Conservation (phyloP, 2,797 vertebrate species). For the Echiichthys vipera region DNA sequence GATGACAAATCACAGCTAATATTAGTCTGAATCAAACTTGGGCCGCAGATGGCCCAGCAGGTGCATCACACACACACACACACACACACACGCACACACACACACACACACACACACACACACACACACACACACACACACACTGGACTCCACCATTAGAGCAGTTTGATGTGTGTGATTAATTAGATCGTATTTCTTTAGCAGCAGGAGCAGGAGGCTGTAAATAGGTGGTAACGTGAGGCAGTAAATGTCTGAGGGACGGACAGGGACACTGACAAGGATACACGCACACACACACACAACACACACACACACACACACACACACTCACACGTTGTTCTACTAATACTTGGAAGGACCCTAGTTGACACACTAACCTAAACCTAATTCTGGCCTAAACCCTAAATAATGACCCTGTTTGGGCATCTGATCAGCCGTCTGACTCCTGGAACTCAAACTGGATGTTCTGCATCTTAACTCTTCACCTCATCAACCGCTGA, state of each 20-base stretch:
- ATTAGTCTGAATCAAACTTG: slow-evolving; percentile 3
- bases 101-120: slow-evolving; percentile 25
- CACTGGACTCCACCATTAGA: slow-evolving; percentile 7
- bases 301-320: background rate
- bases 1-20: slow-evolving; percentile 2
- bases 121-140: slow-evolving; percentile 27
- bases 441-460: no score
- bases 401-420: background rate
- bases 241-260: slow-evolving; percentile 47
- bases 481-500: no score
- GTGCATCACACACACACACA: slow-evolving; percentile 13
- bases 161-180: slow-evolving; percentile 46
- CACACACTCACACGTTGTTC: background rate
- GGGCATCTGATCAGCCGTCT: no score
- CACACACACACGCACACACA: slow-evolving; percentile 1
- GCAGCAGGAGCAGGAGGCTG: slow-evolving; percentile 38
- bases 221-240: slow-evolving; percentile 61
- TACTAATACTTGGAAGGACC: background rate
- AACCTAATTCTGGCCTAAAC: background rate
- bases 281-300: slow-evolving; percentile 16
- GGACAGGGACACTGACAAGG: background rate
- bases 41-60: slow-evolving; percentile 42
- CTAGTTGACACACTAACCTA: background rate
- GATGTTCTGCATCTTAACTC: no score
- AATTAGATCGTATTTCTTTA: slow-evolving; percentile 53